Conservation (phyloP, 2,888 invertebrate genomes). For the Frankliniella fusca region DNA sequence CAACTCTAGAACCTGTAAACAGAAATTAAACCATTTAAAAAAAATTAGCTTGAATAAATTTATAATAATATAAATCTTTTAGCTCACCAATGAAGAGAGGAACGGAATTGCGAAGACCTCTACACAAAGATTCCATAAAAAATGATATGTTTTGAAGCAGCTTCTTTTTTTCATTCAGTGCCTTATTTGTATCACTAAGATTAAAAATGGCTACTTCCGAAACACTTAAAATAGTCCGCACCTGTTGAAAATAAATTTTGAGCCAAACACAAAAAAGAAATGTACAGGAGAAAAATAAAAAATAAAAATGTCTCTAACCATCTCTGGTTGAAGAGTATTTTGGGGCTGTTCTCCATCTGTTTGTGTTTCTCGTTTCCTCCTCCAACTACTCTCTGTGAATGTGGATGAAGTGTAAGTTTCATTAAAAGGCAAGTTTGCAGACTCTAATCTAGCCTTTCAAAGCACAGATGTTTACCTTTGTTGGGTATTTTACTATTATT, state of each 20-base stretch:
- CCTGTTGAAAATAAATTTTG: neutral
- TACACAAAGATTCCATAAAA: neutral
- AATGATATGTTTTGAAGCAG: neutral
- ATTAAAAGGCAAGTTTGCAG: neutral
- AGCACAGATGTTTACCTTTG: too few relatives aligned
- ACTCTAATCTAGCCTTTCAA: too few relatives aligned
- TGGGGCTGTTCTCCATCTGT: neutral
- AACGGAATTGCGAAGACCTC: neutral
- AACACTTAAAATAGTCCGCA: slow-evolving; percentile 9
- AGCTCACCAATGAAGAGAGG: neutral
- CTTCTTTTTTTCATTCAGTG: neutral
- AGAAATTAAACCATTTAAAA: neutral
- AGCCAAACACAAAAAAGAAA: neutral
- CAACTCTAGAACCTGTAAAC: neutral
- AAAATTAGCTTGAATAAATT: neutral
- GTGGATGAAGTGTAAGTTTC: neutral
- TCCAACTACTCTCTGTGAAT: neutral
- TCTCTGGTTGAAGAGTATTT: neutral
- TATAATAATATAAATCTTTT: neutral
- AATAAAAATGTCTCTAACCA: neutral
- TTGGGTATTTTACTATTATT: neutral
- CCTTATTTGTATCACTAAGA: neutral
- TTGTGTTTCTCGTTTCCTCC: neutral
- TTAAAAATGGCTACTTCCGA: neutral
- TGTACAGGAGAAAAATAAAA: neutral